Conservation (phyloP, 1,140 invertebrate species). For the Ceratina japonica region DNA sequence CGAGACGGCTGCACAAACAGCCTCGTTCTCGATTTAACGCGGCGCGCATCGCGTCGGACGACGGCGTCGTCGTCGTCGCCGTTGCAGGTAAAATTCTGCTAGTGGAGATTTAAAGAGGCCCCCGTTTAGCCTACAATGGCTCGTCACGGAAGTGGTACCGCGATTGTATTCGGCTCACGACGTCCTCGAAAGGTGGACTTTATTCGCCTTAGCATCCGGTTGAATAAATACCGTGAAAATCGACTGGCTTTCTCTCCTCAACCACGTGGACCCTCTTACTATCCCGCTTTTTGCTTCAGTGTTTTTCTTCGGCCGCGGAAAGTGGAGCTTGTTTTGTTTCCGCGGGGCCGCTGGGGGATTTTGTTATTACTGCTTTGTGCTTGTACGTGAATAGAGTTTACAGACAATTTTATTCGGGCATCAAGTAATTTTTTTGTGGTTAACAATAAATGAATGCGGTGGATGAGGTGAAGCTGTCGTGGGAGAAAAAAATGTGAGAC, state of each 20-base stretch:
- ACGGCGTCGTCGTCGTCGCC: too few relatives aligned
- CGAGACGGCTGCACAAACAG: conserved; percentile 59
- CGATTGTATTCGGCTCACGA: conserved; percentile 6
- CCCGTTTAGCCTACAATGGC: conserved; percentile 29
- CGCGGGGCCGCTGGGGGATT: background rate
- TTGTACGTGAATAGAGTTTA: background rate
- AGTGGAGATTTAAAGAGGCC: conserved; percentile 13
- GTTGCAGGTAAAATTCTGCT: conserved; percentile 28
- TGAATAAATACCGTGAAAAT: conserved; percentile 23
- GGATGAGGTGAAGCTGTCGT: too few relatives aligned
- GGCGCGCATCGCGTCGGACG: conserved; percentile 12
- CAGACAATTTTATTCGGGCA: too few relatives aligned
- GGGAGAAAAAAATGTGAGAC: too few relatives aligned
- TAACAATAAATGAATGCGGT: too few relatives aligned
- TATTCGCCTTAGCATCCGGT: background rate
- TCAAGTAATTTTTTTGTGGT: too few relatives aligned
- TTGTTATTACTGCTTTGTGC: background rate
- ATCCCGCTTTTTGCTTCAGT: background rate
- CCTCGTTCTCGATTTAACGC: conserved; percentile 37
- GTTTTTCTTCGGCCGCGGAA: too few relatives aligned
- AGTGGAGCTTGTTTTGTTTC: background rate
- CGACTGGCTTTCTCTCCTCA: background rate
- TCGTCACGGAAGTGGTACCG: conserved; percentile 8
- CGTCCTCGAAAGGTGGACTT: conserved; percentile 2
- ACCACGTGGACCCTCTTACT: conserved; percentile 2